phyloP scores from a whole-genome alignment of 2,113 vertebrate genomes.

The Lipotes vexillifer region DNA sequence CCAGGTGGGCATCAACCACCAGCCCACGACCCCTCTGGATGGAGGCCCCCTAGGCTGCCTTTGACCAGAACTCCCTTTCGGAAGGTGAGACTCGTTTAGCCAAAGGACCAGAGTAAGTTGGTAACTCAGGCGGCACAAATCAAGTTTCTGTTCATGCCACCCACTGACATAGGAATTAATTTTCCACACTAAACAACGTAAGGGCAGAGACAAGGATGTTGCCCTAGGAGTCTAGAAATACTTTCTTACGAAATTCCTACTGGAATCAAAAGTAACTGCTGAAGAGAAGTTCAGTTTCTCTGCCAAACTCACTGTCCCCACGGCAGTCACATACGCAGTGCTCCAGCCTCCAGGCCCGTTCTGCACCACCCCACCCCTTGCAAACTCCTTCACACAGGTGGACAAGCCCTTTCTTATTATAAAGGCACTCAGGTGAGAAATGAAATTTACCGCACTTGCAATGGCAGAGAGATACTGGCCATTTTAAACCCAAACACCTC shows the following conservation, averaged over 20 bases:
- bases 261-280: background rate
- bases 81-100: background rate
- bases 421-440: background rate
- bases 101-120: background rate
- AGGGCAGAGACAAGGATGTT: background rate
- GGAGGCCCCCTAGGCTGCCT: background rate
- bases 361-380: rapidly evolving
- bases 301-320: background rate
- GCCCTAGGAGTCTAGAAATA: background rate
- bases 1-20: background rate
- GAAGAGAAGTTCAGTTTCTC: background rate
- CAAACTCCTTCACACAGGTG: background rate
- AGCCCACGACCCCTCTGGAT: background rate
- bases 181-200: background rate
- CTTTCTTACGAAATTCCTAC: background rate
- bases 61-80: background rate
- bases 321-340: rapidly evolving
- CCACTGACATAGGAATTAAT: background rate
- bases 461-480: background rate
- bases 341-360: background rate
- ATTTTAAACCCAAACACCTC: background rate
- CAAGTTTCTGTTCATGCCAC: background rate
- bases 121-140: background rate
- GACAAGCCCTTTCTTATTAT: background rate
- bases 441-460: background rate